Percentiles rank a stretch among this genome's conserved stretches.
These are phyloP conservation scores for Psephotus haematonotus DNA, from an alignment of 2,113 vertebrate species.

Conservation along the genomic window DNA sequence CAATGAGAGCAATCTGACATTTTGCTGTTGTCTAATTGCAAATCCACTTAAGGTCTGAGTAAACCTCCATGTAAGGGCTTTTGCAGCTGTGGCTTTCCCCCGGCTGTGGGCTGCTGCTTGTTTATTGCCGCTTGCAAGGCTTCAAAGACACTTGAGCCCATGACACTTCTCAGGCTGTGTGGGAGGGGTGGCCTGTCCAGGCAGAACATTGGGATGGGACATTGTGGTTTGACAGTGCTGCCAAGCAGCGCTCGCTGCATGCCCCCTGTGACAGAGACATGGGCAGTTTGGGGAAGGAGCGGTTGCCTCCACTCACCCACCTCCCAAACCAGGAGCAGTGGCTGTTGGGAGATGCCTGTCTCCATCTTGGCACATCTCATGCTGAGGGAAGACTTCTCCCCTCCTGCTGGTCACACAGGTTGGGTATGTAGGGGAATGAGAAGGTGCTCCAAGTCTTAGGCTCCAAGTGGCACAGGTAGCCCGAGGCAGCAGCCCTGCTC, in stretches of 20 bases:
- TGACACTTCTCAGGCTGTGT: neutral
- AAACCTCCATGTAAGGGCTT: neutral
- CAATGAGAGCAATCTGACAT: neutral
- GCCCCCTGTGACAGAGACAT: accelerated
- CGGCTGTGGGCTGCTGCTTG: neutral
- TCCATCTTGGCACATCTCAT: accelerated
- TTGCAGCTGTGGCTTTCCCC: conserved; percentile 8
- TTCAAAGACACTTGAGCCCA: neutral
- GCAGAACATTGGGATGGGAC: neutral
- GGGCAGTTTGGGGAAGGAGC: neutral
- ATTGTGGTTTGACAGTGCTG: neutral
- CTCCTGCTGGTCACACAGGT: neutral
- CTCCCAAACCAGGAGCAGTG: accelerated
- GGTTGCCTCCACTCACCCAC: neutral
- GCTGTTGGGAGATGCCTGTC: neutral
- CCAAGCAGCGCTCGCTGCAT: neutral
- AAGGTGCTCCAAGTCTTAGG: neutral
- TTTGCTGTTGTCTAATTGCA: neutral
- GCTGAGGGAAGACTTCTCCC: neutral
- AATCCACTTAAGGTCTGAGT: conserved; percentile 12
- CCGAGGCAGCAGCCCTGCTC: accelerated
- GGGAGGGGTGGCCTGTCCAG: neutral
- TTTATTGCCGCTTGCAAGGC: conserved; percentile 28
- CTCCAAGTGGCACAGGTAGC: neutral
- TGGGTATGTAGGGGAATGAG: neutral